Conservation (phyloP, 2,113 vertebrate genomes). For the Melanocharis versteri region DNA sequence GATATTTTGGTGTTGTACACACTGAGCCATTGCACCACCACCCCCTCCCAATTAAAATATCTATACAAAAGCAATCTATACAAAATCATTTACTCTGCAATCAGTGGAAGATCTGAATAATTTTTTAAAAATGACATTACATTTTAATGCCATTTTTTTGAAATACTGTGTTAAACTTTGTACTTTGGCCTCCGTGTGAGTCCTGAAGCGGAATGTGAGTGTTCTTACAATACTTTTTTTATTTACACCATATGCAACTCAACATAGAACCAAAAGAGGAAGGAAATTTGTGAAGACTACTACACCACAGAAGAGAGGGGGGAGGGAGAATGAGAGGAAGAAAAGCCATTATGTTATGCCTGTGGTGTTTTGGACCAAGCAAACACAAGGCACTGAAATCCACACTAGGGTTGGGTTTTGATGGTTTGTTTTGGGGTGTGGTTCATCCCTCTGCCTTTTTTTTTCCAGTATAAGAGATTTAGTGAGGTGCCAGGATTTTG, state of each 20-base stretch:
- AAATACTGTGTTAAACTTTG: neutral
- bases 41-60: neutral
- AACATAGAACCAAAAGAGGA: conserved; percentile 49
- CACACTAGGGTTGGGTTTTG: neutral
- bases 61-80: neutral
- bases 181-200: neutral
- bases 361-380: neutral
- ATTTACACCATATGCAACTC: neutral
- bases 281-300: conserved; percentile 46
- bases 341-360: neutral
- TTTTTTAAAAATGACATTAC: neutral
- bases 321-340: conserved; percentile 37
- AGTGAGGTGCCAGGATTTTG: neutral
- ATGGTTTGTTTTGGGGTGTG: neutral
- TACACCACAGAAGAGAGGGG: conserved; percentile 18
- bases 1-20: neutral
- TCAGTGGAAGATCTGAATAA: neutral
- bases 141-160: neutral
- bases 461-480: neutral
- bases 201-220: neutral
- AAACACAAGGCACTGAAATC: neutral
- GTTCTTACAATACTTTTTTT: neutral
- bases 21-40: neutral
- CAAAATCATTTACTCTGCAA: neutral
- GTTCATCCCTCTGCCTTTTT: neutral